These are phyloP conservation scores for Entomobrya proxima DNA, from an alignment of 2,888 invertebrate species.

Conservation along the genomic window DNA sequence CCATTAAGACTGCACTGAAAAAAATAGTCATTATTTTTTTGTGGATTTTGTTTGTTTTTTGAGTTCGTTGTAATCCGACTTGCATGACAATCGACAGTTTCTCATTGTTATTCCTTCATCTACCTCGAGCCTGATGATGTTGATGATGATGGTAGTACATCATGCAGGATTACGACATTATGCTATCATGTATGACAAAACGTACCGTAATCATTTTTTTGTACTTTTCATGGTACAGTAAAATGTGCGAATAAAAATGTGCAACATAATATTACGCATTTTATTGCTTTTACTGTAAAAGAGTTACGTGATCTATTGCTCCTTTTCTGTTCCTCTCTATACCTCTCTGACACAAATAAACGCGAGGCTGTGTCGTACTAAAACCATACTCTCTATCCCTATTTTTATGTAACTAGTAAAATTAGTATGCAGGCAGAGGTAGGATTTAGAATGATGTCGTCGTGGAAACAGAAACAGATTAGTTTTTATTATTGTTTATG, in stretches of 20 bases:
- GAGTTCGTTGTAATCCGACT: neutral
- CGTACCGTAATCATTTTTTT: conserved; percentile 6
- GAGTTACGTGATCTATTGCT: conserved; percentile 50
- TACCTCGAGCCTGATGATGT: too few species aligned
- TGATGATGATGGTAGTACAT: neutral
- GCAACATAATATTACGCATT: conserved; percentile 29
- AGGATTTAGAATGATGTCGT: neutral
- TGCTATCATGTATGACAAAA: neutral
- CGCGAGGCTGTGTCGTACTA: neutral
- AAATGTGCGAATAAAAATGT: conserved; percentile 50
- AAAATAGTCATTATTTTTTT: neutral
- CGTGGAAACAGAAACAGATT: neutral
- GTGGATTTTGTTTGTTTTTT: neutral
- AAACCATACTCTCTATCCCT: too few species aligned
- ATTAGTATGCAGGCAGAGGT: neutral
- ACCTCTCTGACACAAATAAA: neutral
- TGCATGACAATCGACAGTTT: conserved; percentile 14
- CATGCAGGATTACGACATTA: neutral
- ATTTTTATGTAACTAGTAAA: neutral
- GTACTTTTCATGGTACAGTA: conserved; percentile 1
- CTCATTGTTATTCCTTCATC: neutral
- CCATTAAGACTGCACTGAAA: neutral
- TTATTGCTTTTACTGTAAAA: conserved; percentile 55
- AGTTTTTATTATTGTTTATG: neutral
- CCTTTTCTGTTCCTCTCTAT: neutral